Base-by-base conservation (phyloP, 2,888 invertebrate genomes). In the Cerastis rubricosa region DNA sequence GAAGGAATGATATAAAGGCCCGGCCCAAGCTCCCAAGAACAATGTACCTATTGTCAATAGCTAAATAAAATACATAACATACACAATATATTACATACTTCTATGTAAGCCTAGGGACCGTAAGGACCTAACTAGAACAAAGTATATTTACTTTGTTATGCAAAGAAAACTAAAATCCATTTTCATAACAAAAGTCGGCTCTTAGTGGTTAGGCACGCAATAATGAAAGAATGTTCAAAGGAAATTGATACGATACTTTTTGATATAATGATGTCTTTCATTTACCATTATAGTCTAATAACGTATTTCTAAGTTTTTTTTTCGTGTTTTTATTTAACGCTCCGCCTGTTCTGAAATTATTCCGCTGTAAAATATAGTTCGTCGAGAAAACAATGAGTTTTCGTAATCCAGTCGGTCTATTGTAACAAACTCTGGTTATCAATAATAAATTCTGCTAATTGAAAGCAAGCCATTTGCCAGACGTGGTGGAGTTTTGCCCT, bases 401-500 rank as follows among this genome's bases (percentile, higher is more conserved):
- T 77, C 43, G 22, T 71, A 73, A 74, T 69, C 12, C 12, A 74
- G 54, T 67, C 43, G 51, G 8, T 49, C 29, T 65, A 65, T 76
- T 84, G 67, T 72, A 68, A 22, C n/a, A 22, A 67, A 59, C 66
- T 81, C 29, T 14, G 29, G 68, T 76, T 81, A 85, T 81, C 78
- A 85, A 88, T 83, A 78, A 83, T 84, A 71, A 65, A 85, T 79
- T 76, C 72, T 69, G 29, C 65, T 80, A 72, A 73, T 72, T 77
- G 64, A 82, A 73, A 51, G 68, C 61, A 69, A 72, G 71, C 47
- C 17, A 66, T 70, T 61, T 67, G 43, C 29, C 57, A 76, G 78
- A 78, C 67, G 54, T 64, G 71, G 68, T 74, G 65, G 73, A 75
- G 78, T 85, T 77, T 76, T 57, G 65, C 79, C 51, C 72, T 80